Evolutionary conservation across 2,888 invertebrate genomes (phyloP).

Genomic region (Cantharis lateralis): DNA sequence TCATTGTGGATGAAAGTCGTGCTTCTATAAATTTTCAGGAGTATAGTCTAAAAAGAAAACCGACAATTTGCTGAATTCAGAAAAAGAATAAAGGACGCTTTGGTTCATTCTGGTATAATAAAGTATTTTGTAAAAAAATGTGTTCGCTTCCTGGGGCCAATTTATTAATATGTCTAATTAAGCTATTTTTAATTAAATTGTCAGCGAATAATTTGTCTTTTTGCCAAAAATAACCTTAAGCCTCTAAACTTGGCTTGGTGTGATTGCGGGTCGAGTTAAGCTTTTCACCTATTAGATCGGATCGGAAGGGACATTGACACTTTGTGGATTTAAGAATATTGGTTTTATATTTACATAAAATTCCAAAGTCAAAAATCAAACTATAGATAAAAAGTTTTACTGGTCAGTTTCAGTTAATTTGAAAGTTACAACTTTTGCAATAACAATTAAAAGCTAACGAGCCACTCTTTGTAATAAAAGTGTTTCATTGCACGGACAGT

Average conservation of each 20-base stretch:
- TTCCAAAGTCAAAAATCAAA: too few species aligned
- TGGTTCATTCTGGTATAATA: background rate
- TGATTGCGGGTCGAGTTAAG: too few species aligned
- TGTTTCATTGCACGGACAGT: background rate
- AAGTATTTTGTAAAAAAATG: background rate
- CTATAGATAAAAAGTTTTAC: too few species aligned
- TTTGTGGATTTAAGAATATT: too few species aligned
- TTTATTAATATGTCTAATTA: background rate
- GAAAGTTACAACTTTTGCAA: background rate
- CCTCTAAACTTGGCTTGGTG: too few species aligned
- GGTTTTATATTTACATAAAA: too few species aligned
- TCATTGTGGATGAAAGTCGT: slow-evolving; percentile 7
- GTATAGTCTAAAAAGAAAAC: slow-evolving; percentile 6
- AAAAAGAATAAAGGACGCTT: background rate
- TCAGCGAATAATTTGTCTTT: background rate
- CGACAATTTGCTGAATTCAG: slow-evolving; percentile 9
- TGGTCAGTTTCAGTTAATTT: background rate
- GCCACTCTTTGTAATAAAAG: background rate
- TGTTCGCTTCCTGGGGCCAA: background rate
- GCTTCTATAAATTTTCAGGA: background rate
- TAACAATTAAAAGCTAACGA: background rate
- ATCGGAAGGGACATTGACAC: too few species aligned
- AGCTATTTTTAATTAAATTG: background rate
- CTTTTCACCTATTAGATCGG: too few species aligned
- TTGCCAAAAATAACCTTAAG: background rate